Conservation (phyloP, 1,140 invertebrate species). For the Mylabris phalerata region DNA sequence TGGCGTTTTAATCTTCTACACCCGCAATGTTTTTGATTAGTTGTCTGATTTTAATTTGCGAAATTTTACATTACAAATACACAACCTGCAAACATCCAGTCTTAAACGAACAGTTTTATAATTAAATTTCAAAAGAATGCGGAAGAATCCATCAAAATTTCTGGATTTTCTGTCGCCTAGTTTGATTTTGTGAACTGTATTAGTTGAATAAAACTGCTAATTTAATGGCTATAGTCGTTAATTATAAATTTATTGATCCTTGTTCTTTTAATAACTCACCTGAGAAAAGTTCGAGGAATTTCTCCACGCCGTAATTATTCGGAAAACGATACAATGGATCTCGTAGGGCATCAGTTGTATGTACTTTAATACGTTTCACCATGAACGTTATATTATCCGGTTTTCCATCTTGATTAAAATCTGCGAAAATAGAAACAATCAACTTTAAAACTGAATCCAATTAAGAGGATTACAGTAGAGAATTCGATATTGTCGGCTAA, state of each 20-base stretch:
- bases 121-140: no score
- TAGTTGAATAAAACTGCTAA: no score
- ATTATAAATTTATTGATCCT: no score
- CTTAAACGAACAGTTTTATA: background rate
- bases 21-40: slow-evolving; percentile 18
- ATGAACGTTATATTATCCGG: slow-evolving; percentile 92
- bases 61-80: slow-evolving; percentile 14
- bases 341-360: slow-evolving; percentile 72
- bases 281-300: slow-evolving; percentile 88
- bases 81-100: background rate
- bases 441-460: background rate
- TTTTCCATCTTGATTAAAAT: slow-evolving; percentile 88
- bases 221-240: no score
- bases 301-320: slow-evolving; percentile 89
- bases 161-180: no score
- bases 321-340: slow-evolving; percentile 84
- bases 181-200: no score
- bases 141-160: background rate
- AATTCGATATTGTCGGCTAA: background rate
- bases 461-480: no score
- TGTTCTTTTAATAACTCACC: slow-evolving; percentile 49
- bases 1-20: slow-evolving; percentile 30
- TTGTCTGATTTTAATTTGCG: slow-evolving; percentile 27
- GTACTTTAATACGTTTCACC: slow-evolving; percentile 93
- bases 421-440: slow-evolving; percentile 50